Evolutionary conservation across 2,797 vertebrate species (phyloP).

Genomic region (Cryptoprocta ferox): DNA sequence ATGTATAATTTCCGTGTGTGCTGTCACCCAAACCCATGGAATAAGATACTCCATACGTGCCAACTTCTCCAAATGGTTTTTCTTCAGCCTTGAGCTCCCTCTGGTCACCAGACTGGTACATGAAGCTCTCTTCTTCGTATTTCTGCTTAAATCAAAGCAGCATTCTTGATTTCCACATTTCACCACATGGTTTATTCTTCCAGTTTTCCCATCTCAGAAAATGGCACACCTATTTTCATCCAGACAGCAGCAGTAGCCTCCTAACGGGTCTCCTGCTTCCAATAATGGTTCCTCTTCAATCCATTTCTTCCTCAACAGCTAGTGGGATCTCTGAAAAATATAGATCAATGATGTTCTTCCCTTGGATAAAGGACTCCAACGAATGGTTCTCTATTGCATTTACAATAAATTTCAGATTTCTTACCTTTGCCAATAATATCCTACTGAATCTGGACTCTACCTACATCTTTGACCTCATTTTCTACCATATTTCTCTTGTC

Average conservation of each 20-base stretch:
- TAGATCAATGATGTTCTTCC: background rate
- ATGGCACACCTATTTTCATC: background rate
- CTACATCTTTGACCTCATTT: background rate
- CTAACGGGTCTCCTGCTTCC: background rate
- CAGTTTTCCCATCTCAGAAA: background rate
- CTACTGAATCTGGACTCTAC: background rate
- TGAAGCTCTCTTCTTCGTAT: background rate
- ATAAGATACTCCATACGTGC: background rate
- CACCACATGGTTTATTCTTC: background rate
- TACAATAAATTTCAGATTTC: background rate
- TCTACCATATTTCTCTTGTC: background rate
- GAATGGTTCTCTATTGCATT: background rate
- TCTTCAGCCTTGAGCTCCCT: background rate
- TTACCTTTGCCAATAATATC: background rate
- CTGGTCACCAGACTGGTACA: background rate
- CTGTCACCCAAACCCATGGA: no score
- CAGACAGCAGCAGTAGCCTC: background rate
- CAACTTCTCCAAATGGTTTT: background rate
- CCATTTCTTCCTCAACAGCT: background rate
- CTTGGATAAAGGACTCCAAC: background rate
- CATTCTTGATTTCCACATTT: background rate
- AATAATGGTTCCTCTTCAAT: background rate
- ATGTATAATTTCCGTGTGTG: background rate
- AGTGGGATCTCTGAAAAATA: background rate
- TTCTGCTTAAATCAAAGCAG: background rate